These are phyloP conservation scores for Eupristina koningsbergeri DNA, from an alignment of 1,140 invertebrate species.

Conservation along the genomic window DNA sequence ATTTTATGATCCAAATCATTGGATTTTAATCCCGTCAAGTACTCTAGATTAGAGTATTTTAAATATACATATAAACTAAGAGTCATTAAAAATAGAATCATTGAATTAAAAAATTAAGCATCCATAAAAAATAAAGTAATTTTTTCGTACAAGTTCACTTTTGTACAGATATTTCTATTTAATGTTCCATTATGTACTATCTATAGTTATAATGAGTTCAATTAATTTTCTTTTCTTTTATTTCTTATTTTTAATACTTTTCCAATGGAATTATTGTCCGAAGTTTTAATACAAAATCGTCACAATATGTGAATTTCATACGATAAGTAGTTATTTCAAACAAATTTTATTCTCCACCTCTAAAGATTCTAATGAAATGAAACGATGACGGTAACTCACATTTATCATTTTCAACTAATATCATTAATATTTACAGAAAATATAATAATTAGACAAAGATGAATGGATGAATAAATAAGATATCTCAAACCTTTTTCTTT, in stretches of 20 bases:
- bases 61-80: background rate
- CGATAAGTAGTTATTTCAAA: conserved; percentile 30
- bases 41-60: no score
- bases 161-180: background rate
- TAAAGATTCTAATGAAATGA: conserved; percentile 18
- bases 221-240: conserved; percentile 43
- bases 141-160: conserved; percentile 19
- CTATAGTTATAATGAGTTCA: conserved; percentile 28
- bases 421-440: no score
- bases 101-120: background rate
- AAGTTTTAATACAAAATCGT: conserved; percentile 40
- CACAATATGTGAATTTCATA: conserved; percentile 37
- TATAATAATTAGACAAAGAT: no score
- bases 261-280: conserved; percentile 41
- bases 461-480: no score
- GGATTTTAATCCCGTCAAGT: no score
- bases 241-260: conserved; percentile 32
- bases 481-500: no score
- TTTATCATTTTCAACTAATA: background rate
- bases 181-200: conserved; percentile 11
- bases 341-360: background rate
- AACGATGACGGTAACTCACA: background rate
- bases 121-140: conserved; percentile 34
- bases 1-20: no score
- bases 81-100: background rate